phyloP scores from a whole-genome alignment of 2,888 invertebrate genomes.

The Caenorhabditis virilis region DNA sequence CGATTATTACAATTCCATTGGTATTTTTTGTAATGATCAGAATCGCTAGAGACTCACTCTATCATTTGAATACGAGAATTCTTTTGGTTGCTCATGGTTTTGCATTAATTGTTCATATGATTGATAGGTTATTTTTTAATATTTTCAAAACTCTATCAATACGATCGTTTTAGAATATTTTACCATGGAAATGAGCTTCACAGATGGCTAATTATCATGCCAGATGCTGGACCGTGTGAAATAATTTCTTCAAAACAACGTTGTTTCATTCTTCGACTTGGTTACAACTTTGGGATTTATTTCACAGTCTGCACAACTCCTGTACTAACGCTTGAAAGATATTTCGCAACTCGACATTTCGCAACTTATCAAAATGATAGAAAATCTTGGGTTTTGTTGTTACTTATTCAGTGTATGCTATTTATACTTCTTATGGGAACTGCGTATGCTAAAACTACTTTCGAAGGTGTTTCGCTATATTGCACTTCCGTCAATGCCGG shows the following conservation, averaged over 20 bases:
- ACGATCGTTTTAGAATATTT: slow-evolving; percentile 5
- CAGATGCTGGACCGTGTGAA: slow-evolving; percentile 6
- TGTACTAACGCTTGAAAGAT: not conserved
- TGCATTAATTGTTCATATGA: slow-evolving; percentile 6
- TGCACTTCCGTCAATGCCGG: not conserved
- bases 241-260: slow-evolving; percentile 7
- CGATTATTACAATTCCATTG: slow-evolving; percentile 5
- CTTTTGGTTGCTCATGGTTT: slow-evolving; percentile 10
- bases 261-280: slow-evolving; percentile 6
- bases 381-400: not conserved
- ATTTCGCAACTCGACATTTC: no score
- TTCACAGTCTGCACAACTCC: slow-evolving; percentile 10
- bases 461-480: not conserved
- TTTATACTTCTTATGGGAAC: not conserved
- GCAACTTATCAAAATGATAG: not conserved
- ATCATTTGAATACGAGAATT: slow-evolving; percentile 17
- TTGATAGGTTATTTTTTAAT: slow-evolving; percentile 2
- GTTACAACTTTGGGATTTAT: slow-evolving; percentile 9
- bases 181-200: slow-evolving; percentile 13
- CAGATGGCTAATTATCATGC: slow-evolving; percentile 11
- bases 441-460: not conserved
- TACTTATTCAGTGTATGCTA: not conserved
- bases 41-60: slow-evolving; percentile 12
- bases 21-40: slow-evolving; percentile 4
- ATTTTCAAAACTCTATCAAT: not conserved